These are phyloP conservation scores for Drosophila anomalata DNA, from an alignment of 2,888 invertebrate species.

Conservation along the genomic window DNA sequence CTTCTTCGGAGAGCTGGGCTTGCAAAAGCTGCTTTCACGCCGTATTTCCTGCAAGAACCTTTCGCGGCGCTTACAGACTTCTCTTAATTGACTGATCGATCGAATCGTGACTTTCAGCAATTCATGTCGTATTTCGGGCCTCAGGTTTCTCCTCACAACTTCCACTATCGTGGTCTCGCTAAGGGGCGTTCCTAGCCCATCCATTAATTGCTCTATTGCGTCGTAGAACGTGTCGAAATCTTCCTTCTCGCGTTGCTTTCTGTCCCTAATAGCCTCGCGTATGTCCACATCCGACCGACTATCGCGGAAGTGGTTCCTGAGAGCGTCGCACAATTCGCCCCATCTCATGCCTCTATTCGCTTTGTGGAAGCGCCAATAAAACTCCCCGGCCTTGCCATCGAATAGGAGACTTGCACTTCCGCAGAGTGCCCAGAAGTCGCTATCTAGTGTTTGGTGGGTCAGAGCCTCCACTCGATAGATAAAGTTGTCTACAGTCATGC, in stretches of 20 bases:
- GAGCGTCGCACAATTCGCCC: not conserved
- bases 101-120: too few species aligned
- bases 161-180: not conserved
- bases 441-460: too few species aligned
- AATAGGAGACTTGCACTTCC: too few species aligned
- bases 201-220: not conserved
- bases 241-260: not conserved
- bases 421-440: too few species aligned
- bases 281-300: not conserved
- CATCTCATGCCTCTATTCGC: not conserved
- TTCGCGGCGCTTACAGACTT: too few species aligned
- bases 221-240: not conserved
- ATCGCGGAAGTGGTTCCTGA: not conserved
- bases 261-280: not conserved
- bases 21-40: too few species aligned
- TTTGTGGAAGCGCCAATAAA: not conserved
- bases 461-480: not conserved
- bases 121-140: too few species aligned
- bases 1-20: too few species aligned
- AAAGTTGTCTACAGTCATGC: not conserved
- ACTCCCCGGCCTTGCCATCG: not conserved
- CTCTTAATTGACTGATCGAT: too few species aligned
- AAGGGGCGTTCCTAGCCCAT: not conserved
- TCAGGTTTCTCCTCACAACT: too few species aligned
- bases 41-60: too few species aligned